Conservation (phyloP, 2,797 vertebrate species). For the Mus caroli region DNA sequence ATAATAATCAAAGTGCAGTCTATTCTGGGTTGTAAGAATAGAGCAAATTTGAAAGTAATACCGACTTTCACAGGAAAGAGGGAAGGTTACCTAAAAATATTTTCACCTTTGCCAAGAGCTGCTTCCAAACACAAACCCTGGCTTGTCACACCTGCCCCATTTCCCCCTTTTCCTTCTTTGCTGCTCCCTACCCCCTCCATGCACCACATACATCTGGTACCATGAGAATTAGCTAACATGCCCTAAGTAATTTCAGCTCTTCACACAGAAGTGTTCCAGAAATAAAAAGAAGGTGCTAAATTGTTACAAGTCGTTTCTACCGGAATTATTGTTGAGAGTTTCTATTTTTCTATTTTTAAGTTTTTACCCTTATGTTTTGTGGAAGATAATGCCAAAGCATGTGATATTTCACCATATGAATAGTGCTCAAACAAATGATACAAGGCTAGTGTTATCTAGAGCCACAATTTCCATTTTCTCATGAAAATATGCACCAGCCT, state of each 20-base stretch:
- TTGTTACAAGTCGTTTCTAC: conserved; percentile 80
- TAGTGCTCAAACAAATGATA: conserved; percentile 80
- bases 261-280: conserved; percentile 77
- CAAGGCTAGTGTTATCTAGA: conserved; percentile 78
- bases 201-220: conserved; percentile 68
- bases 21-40: conserved; percentile 82
- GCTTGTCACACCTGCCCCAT: conserved; percentile 79
- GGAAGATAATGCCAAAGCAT: conserved; percentile 81
- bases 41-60: conserved; percentile 82
- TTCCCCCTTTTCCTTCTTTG: conserved; percentile 64
- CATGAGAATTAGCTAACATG: conserved; percentile 72
- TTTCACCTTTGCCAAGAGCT: conserved; percentile 84
- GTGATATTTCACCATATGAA: conserved; percentile 84
- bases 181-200: conserved; percentile 63
- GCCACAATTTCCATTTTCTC: conserved; percentile 77
- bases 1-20: conserved; percentile 78
- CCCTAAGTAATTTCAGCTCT: conserved; percentile 78
- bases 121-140: conserved; percentile 81
- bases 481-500: conserved; percentile 71
- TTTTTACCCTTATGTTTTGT: conserved; percentile 82
- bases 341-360: conserved; percentile 84
- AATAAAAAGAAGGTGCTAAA: conserved; percentile 83
- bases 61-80: conserved; percentile 80
- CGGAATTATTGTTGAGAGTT: conserved; percentile 83
- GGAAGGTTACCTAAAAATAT: conserved; percentile 83